These are phyloP conservation scores for Scelioninae gen. 1 DNA, from an alignment of 2,888 invertebrate genomes.

Conservation along the genomic window DNA sequence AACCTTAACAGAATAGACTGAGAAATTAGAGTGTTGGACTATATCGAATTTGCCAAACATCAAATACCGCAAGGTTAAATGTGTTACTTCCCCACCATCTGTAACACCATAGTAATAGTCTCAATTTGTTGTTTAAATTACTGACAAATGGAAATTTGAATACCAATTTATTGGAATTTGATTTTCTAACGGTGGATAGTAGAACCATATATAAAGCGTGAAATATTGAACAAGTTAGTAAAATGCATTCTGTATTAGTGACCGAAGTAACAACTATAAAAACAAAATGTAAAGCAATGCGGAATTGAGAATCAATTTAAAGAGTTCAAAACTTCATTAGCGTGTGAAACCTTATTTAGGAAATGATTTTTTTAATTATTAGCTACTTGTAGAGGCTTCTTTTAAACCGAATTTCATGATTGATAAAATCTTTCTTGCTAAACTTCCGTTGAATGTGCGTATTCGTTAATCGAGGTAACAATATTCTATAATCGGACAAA, in stretches of 20 bases:
- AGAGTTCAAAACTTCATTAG: background rate
- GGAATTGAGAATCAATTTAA: background rate
- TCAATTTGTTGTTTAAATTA: constrained; percentile 9
- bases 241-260: background rate
- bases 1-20: background rate
- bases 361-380: constrained; percentile 54
- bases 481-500: no score
- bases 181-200: background rate
- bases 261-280: background rate
- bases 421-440: constrained; percentile 57
- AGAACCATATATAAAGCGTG: background rate
- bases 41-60: background rate
- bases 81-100: constrained; percentile 8
- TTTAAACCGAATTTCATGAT: constrained; percentile 54
- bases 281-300: background rate
- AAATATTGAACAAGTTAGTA: background rate
- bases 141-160: background rate
- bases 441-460: constrained; percentile 41
- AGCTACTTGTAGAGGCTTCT: constrained; percentile 46
- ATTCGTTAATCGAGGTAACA: background rate
- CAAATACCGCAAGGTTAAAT: constrained; percentile 16
- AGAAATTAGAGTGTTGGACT: constrained; percentile 7
- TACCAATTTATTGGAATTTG: constrained; percentile 1
- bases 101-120: constrained; percentile 18
- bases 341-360: constrained; percentile 19